These are phyloP conservation scores for Epinephelus cyanopodus DNA, from an alignment of 2,113 vertebrate genomes.

Conservation along the genomic window DNA sequence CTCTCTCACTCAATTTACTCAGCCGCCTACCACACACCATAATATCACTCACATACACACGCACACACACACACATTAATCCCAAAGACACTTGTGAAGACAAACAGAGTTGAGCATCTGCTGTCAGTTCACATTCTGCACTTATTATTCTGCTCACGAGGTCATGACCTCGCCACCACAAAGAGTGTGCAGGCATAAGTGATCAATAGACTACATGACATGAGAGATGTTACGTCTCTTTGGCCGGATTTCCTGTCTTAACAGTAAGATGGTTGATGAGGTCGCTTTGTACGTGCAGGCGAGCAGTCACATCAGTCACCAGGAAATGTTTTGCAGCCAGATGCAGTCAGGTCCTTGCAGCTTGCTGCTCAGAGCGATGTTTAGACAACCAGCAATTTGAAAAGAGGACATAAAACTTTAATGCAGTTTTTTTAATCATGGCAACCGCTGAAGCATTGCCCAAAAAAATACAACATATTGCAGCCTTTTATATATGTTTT, in stretches of 20 bases:
- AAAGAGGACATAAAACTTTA: background rate
- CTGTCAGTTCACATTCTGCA: constrained; percentile 1
- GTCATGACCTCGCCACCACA: background rate
- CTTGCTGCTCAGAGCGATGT: background rate
- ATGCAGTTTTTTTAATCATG: background rate
- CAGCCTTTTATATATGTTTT: background rate
- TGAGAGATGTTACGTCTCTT: constrained; percentile 13
- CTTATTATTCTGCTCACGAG: constrained; percentile 1
- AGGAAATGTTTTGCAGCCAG: background rate
- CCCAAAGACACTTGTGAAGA: background rate
- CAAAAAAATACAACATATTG: background rate
- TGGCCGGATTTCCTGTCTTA: background rate
- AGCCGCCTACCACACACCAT: background rate
- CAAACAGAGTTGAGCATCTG: background rate
- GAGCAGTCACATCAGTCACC: background rate
- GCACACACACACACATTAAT: background rate
- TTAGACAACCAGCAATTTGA: background rate
- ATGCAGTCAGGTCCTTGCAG: background rate
- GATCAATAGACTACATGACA: constrained; percentile 19
- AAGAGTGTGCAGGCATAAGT: background rate
- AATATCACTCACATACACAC: background rate
- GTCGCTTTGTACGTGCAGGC: background rate
- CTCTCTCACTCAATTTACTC: background rate
- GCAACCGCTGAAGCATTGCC: background rate
- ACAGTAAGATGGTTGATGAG: background rate